Evolutionary conservation across 2,888 invertebrate species (phyloP), one percentile per base, ranked within the genome.

Genomic region (Lymantria monacha): DNA sequence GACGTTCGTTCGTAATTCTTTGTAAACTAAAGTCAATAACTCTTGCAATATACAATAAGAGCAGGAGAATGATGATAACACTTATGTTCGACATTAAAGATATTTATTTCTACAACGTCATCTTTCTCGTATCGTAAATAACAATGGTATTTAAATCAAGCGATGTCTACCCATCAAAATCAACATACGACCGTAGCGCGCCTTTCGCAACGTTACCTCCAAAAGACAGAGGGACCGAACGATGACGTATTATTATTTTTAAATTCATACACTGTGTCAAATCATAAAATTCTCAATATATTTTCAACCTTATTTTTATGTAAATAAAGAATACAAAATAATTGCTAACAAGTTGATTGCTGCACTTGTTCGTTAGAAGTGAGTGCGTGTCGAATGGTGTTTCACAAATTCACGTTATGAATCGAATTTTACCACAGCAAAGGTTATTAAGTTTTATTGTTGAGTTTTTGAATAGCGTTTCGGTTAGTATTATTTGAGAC

Each of bases 201-300:
- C 72, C 77, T 76, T 70, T 80, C 82, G 85, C 76, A 76, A 85
- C 83, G 79, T 66, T 77, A 81, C 72, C 74, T 77, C 78, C 72
- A 83, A 88, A 87, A 87, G 85, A 88, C 86, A 80, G 78, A 86
- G 87, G 83, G 85, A 80, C 69, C 64, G 67, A 48, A 70, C 72
- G 76, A 83, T 86, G 84, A 86, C 80, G 83, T 82, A 82, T 86
- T 86, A 87, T 87, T 87, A 87, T 84, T 86, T 87, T 83, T 79
- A 86, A 88, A 87, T 84, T 87, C 85, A 85, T 85, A 84, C 72
- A 80, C 74, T 69, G 66, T 72, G 50, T 47, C 59, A 69, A 61
- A 54, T 53, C 49, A 53, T 38, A 45, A 37, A 11, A 46, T 15
- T 15, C 41, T 15, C 49, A 59, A 53, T 57, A 48, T 37, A 52